Evolutionary conservation across 1,140 invertebrate genomes (phyloP).

Genomic region (Lordiphosa stackelbergi): DNA sequence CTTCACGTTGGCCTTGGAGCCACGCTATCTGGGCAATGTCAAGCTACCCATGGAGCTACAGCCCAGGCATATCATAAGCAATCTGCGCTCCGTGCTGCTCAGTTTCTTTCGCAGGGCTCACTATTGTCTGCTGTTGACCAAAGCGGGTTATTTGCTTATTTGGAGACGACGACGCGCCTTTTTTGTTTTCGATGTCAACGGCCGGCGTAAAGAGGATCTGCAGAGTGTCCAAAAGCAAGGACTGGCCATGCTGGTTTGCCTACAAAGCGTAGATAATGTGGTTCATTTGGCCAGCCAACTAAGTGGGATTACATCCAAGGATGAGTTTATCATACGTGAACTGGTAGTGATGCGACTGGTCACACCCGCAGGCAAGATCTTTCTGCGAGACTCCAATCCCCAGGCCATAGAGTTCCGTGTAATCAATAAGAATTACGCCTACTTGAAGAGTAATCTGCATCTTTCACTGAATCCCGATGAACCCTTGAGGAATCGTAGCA

Average conservation of each 20-base stretch:
- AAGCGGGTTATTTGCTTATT: constrained; percentile 42
- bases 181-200: constrained; percentile 57
- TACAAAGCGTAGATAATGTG: constrained; percentile 50
- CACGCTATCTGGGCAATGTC: constrained; percentile 21
- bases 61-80: constrained; percentile 22
- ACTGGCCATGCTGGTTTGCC: constrained; percentile 43
- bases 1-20: constrained; percentile 56
- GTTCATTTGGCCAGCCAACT: constrained; percentile 41
- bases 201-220: constrained; percentile 19
- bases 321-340: constrained; percentile 52
- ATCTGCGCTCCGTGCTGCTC: constrained; percentile 28
- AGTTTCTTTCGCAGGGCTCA: constrained; percentile 42
- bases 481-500: constrained; percentile 40
- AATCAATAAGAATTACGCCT: constrained; percentile 61
- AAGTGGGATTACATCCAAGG: constrained; percentile 16
- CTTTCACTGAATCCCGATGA: constrained; percentile 35
- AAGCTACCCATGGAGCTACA: neutral
- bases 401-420: constrained; percentile 35
- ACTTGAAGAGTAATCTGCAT: constrained; percentile 48
- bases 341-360: constrained; percentile 54
- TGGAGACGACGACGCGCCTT: constrained; percentile 42
- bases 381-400: constrained; percentile 29
- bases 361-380: constrained; percentile 45
- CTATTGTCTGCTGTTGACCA: constrained; percentile 50
- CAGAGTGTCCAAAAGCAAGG: constrained; percentile 12